Base-by-base conservation (phyloP, 2,113 vertebrate genomes). In the Phrynocephalus versicolor region DNA sequence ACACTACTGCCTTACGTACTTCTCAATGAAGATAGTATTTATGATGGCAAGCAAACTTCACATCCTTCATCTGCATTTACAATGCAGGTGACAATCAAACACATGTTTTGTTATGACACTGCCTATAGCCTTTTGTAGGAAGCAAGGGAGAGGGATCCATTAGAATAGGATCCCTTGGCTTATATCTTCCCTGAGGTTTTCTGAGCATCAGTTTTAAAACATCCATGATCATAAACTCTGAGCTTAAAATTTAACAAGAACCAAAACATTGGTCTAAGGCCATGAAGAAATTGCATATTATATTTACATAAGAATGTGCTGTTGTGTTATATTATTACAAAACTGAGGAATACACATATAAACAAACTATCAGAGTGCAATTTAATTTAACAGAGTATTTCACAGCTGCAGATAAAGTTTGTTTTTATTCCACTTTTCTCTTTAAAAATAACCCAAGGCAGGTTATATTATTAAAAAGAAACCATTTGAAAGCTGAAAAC, bases 11-110 rank as follows among this genome's bases (percentile, higher is more conserved):
- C 19, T 64, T 27, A 51, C 58, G 25, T 30, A 74, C n/a, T 27
- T 64, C n/a, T 74, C 21, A 81, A 30, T 72, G 92, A 85, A 0
- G 78, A 45, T 9, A 65, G 45, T 79, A 0, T 85, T 89, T 87
- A 85, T 87, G 60, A n/a, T 80, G 25, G 18, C 71, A 75, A 92
- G 83, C 41, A 73, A 64, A 57, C 72, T 90, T 91, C 84, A n/a
- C 57, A 37, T 27, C 10, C 27, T 60, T 62, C 35, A 89, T 55
- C 33, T 90, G 87, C 90, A 90, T 93, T 84, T 87, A 90, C 91
- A 87, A 77, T 84, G 79, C 83, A 92, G 74, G 88, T 92, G 82
- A 72, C 64, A 67, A 67, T 82, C 39, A 13, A 0, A 0, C 89
- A 92, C 88, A 71, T n/a, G 33, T 90, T 85, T 88, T 74, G 79